Base-by-base conservation (phyloP, 2,888 invertebrate species). In the Flexamia atlantica region DNA sequence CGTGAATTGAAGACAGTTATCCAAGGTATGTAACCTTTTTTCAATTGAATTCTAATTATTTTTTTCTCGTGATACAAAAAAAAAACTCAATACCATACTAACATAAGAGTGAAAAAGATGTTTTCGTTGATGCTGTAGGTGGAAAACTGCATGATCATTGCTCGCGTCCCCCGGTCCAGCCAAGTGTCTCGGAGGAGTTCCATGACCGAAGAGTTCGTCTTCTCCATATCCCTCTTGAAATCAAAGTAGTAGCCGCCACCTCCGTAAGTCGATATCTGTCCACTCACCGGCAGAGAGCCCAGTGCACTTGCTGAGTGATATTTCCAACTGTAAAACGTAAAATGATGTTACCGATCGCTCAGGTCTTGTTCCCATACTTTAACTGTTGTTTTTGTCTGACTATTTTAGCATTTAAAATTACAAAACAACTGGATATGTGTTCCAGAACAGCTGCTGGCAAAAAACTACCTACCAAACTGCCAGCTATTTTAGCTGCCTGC, bases 91-190 rank as follows among this genome's bases (percentile, higher is more conserved):
- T n/a, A n/a, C n/a, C 3, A 57, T 94, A 93, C 79, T 57, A 1
- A 79, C 79, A 50, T 50, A 2, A 79, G 30, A 32, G 79, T 91
- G 87, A 93, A 93, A 90, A 95, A 95, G 28, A 95, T 90, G 89
- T 95, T 94, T 83, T 94, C 91, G 89, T 96, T 95, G 0, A 92
- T 93, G 89, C 96, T 96, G 89, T 94, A 95, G 32, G 95, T 91
- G 12, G 93, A 92, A 88, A 95, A 95, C 89, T 96, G 95, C 0
- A 95, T 88, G 85, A 95, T 92, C 20, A 95, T 89, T 0, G 92
- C 92, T 86, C 96, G 90, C 0, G 95, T 95, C 0, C 93, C 94
- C 68, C 94, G 90, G 81, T 92, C 92, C 68, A 96, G 91, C 95
- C 95, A 96, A 14, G 92, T 89, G 74, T 91, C 90, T 0, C 91